Conservation (phyloP, 2,797 vertebrate species). For the Megalops cyprinoides region DNA sequence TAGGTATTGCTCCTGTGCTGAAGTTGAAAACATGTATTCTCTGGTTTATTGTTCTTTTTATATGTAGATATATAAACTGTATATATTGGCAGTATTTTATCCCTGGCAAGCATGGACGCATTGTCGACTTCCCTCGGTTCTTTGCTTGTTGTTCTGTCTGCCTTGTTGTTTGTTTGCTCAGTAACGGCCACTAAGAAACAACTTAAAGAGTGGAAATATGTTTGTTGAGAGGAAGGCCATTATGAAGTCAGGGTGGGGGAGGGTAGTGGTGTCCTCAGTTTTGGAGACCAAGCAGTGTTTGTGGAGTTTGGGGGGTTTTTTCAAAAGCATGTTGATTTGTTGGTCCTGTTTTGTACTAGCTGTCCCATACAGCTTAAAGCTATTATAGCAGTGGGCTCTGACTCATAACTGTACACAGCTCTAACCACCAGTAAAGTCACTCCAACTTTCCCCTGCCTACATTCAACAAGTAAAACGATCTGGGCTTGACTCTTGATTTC, state of each 20-base stretch:
- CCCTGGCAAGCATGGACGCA: neutral
- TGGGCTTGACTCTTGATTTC: neutral
- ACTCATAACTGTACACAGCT: neutral
- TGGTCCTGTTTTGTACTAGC: neutral
- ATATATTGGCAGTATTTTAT: constrained; percentile 30
- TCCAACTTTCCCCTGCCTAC: neutral
- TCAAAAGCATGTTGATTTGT: too few species aligned
- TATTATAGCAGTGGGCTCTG: neutral
- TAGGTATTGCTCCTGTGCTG: constrained; percentile 5
- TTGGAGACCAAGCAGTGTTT: too few species aligned
- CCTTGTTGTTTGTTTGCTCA: neutral
- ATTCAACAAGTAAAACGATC: neutral
- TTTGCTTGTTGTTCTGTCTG: neutral
- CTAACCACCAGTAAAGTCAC: neutral
- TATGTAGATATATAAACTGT: constrained; percentile 34
- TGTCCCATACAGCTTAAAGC: neutral
- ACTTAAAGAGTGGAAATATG: neutral
- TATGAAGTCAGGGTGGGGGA: too few species aligned
- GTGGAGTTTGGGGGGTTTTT: neutral
- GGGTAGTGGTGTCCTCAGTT: too few species aligned
- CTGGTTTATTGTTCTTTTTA: constrained; percentile 21
- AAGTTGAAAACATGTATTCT: constrained; percentile 18
- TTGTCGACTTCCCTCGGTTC: neutral
- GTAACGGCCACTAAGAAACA: constrained; percentile 5
- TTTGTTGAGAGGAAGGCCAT: neutral